phyloP scores from a whole-genome alignment of 2,113 vertebrate genomes.

The Condylura cristata region DNA sequence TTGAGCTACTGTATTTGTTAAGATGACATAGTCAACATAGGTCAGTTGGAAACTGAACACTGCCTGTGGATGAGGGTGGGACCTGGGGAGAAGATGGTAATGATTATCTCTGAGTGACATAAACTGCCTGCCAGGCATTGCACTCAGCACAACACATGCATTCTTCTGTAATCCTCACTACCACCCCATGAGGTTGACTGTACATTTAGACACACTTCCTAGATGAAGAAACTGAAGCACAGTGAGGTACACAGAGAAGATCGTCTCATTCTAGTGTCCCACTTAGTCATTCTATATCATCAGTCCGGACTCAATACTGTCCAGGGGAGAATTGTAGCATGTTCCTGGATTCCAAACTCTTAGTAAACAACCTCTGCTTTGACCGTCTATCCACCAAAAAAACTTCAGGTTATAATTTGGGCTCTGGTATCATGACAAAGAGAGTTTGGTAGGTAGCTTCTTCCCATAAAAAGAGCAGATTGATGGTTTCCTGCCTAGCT shows the following conservation, averaged over 20 bases:
- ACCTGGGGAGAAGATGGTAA: neutral
- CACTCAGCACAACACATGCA: neutral
- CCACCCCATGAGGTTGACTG: fast-evolving
- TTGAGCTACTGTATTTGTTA: neutral
- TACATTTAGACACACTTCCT: neutral
- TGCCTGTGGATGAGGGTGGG: neutral
- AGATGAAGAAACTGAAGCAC: neutral
- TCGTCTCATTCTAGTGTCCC: neutral
- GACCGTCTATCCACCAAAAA: neutral
- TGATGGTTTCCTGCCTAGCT: neutral
- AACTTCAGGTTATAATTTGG: neutral
- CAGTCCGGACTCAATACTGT: neutral
- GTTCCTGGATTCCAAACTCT: neutral
- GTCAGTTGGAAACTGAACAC: neutral
- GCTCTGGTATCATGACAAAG: neutral
- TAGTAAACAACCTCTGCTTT: neutral
- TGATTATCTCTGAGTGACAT: neutral
- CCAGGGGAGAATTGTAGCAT: neutral
- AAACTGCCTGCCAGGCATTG: neutral
- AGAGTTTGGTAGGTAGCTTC: neutral
- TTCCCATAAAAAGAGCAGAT: neutral
- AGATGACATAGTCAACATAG: neutral
- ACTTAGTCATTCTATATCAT: neutral
- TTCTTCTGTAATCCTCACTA: neutral
- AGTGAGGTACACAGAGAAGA: neutral